Percentiles rank a stretch among this genome's conserved stretches.
phyloP scores from a whole-genome alignment of 1,140 invertebrate species.

The Globodera rostochiensis region DNA sequence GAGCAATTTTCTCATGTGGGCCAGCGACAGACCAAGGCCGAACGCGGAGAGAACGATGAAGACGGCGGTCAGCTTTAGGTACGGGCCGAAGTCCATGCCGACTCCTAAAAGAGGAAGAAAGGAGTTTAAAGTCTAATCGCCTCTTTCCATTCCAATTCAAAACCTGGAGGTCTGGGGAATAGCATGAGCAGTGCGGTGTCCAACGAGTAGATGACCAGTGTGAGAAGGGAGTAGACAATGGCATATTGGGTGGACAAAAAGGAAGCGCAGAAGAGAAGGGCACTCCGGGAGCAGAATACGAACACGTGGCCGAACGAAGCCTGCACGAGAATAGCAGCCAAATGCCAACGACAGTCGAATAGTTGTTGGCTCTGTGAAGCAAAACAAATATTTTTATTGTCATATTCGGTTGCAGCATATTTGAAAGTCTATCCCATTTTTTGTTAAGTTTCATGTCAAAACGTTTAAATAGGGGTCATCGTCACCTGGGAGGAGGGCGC shows the following conservation, averaged over 20 bases:
- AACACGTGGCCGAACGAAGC: conserved; percentile 29
- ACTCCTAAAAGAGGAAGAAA: background rate
- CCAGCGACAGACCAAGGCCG: conserved; percentile 23
- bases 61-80: conserved; percentile 14
- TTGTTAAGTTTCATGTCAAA: too few relatives aligned
- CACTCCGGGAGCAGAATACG: conserved; percentile 14
- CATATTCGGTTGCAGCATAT: too few relatives aligned
- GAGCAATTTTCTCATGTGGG: conserved; percentile 23
- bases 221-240: conserved; percentile 29
- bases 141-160: background rate
- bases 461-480: background rate
- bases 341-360: conserved; percentile 32
- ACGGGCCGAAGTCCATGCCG: conserved; percentile 22
- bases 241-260: conserved; percentile 29
- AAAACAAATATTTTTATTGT: too few relatives aligned
- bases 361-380: conserved; percentile 13
- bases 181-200: conserved; percentile 11
- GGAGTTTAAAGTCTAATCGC: background rate
- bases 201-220: conserved; percentile 26
- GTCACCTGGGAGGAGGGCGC: conserved; percentile 9
- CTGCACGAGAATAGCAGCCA: conserved; percentile 11
- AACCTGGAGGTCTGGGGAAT: background rate
- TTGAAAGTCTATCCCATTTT: too few relatives aligned
- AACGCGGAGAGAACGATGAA: conserved; percentile 26
- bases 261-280: conserved; percentile 19